Conservation (phyloP, 2,113 vertebrate genomes). For the Hippocampus abdominalis region DNA sequence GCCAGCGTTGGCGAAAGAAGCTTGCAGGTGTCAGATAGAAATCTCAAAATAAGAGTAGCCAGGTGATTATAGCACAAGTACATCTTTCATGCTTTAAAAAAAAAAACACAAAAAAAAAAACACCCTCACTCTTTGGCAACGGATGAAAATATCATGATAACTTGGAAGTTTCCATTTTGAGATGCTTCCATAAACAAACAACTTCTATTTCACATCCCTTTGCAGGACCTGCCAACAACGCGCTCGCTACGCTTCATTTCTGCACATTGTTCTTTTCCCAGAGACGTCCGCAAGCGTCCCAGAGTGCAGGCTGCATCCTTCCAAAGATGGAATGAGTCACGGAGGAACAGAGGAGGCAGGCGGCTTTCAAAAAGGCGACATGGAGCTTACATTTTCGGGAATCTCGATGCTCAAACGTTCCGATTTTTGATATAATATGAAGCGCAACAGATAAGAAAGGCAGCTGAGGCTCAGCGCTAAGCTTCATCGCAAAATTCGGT, state of each 20-base stretch:
- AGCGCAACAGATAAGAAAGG: background rate
- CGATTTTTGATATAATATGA: background rate
- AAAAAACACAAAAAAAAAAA: background rate
- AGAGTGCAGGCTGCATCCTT: background rate
- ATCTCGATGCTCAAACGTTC: background rate
- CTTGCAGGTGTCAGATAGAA: conserved; percentile 54
- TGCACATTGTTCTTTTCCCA: background rate
- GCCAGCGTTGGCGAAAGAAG: conserved; percentile 29
- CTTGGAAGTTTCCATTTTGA: background rate
- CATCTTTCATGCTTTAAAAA: background rate
- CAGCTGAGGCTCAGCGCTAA: background rate
- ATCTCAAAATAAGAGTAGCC: conserved; percentile 26
- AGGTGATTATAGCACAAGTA: background rate
- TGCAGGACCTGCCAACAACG: background rate
- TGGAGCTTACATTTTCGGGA: background rate
- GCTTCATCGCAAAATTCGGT: too few relatives aligned
- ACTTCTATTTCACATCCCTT: too few relatives aligned
- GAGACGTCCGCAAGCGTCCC: background rate
- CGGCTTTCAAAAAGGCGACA: background rate
- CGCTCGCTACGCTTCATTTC: background rate
- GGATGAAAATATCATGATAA: background rate
- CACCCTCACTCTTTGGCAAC: background rate
- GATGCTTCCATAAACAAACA: background rate
- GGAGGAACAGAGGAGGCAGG: background rate
- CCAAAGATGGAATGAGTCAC: background rate